Percentiles rank a stretch among this genome's conserved stretches.
Conservation (phyloP, 2,888 invertebrate genomes). For the Nomada lathburiana region DNA sequence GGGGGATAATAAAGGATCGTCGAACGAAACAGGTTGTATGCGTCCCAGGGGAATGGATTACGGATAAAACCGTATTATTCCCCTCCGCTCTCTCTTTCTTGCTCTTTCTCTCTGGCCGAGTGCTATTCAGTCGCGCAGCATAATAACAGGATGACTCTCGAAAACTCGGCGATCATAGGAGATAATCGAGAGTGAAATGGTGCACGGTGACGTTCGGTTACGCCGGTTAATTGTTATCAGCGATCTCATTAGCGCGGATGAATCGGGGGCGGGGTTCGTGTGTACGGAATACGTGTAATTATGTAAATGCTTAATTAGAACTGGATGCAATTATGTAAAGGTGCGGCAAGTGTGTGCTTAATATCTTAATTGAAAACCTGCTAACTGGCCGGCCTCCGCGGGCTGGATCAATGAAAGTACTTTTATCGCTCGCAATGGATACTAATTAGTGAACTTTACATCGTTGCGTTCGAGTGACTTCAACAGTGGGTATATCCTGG, state of each 20-base stretch:
- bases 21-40: constrained; percentile 17
- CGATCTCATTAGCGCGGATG: constrained; percentile 66
- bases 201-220: constrained; percentile 32
- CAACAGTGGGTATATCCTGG: too few relatives aligned
- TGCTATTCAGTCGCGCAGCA: constrained; percentile 16
- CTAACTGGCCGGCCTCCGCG: constrained; percentile 34
- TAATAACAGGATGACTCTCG: constrained; percentile 51
- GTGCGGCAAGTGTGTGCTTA: constrained; percentile 51
- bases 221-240: constrained; percentile 67
- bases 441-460: constrained; percentile 53
- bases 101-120: neutral
- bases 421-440: constrained; percentile 36
- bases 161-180: constrained; percentile 37
- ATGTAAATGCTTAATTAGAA: constrained; percentile 70
- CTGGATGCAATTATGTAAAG: constrained; percentile 63
- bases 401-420: constrained; percentile 61
- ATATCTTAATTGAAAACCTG: constrained; percentile 69
- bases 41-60: constrained; percentile 37
- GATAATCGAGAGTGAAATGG: constrained; percentile 50
- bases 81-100: neutral
- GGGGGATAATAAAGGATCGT: neutral
- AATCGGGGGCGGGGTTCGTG: constrained; percentile 44
- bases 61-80: constrained; percentile 34
- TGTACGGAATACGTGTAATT: constrained; percentile 59
- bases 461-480: neutral